Evolutionary conservation across 2,113 vertebrate species (phyloP).

Genomic region (Saccopteryx bilineata): DNA sequence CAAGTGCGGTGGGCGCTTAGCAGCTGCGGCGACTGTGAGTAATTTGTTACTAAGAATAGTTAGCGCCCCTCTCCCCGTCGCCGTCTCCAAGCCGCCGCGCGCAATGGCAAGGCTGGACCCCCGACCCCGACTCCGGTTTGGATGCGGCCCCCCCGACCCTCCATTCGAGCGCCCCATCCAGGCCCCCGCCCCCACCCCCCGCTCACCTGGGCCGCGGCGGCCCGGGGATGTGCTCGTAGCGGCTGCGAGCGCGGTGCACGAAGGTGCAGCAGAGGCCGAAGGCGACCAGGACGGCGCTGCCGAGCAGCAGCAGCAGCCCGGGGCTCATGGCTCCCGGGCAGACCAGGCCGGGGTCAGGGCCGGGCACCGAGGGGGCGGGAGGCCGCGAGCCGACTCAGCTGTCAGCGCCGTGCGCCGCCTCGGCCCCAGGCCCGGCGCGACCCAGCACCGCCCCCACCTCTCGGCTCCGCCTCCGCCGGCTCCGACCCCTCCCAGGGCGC

Average conservation of each 20-base stretch:
- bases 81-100: constrained; percentile 35
- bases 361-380: constrained; percentile 63
- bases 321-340: constrained; percentile 71
- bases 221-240: constrained; percentile 91
- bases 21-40: constrained; percentile 78
- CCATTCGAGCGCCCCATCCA: constrained; percentile 47
- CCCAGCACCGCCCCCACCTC: constrained; percentile 76
- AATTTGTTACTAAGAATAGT: constrained; percentile 84
- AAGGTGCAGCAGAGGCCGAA: constrained; percentile 87
- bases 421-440: constrained; percentile 71
- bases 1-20: constrained; percentile 71
- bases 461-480: constrained; percentile 75
- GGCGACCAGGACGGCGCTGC: constrained; percentile 71
- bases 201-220: constrained; percentile 89
- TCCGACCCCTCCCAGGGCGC: constrained; percentile 65
- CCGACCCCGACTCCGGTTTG: background rate
- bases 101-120: constrained; percentile 44
- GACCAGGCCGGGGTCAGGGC: background rate
- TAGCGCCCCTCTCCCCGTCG: constrained; percentile 77
- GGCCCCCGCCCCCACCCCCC: constrained; percentile 64
- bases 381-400: constrained; percentile 72
- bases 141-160: constrained; percentile 24
- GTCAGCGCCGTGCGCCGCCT: constrained; percentile 73
- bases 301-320: constrained; percentile 74
- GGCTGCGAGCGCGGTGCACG: constrained; percentile 85